Percentiles rank a stretch among this genome's conserved stretches.
Evolutionary conservation across 2,797 vertebrate species (phyloP).

Genomic region (Tangara arthus): DNA sequence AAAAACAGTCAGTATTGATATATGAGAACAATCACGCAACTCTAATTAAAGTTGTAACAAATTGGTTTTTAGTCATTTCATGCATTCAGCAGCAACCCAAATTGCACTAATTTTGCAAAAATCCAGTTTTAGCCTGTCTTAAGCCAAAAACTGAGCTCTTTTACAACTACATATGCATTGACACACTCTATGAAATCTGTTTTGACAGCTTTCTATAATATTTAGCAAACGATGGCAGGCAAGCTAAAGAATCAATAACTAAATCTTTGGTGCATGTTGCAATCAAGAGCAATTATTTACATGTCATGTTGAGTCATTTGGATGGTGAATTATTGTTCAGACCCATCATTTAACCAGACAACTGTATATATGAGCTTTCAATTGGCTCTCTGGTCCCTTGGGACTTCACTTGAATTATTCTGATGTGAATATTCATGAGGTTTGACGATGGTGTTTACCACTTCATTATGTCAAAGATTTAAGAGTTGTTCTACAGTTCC

Average conservation of each 20-base stretch:
- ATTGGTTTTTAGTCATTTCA: slow-evolving; percentile 2
- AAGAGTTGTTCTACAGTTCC: slow-evolving; percentile 4
- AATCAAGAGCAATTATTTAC: slow-evolving; percentile 66
- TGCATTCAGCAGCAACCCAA: background rate
- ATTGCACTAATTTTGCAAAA: slow-evolving; percentile 12
- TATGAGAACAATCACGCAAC: background rate
- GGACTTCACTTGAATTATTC: slow-evolving; percentile 46
- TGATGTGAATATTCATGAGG: slow-evolving; percentile 69
- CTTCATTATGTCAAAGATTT: slow-evolving; percentile 63
- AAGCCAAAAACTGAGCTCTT: background rate
- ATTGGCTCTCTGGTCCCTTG: slow-evolving; percentile 14
- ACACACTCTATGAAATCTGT: slow-evolving; percentile 29
- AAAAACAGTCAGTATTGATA: background rate
- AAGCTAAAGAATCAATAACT: slow-evolving; percentile 59
- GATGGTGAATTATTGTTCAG: slow-evolving; percentile 57
- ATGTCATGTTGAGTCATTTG: slow-evolving; percentile 56
- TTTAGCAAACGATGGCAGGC: slow-evolving; percentile 2
- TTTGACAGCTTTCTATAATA: slow-evolving; percentile 50
- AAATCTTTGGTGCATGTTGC: slow-evolving; percentile 57
- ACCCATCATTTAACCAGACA: slow-evolving; percentile 53
- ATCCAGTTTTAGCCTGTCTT: background rate
- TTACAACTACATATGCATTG: background rate
- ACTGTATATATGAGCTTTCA: slow-evolving; percentile 41
- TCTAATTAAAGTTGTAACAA: slow-evolving; percentile 43
- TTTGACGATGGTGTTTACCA: slow-evolving; percentile 50